Evolutionary conservation across 2,797 vertebrate species (phyloP), one percentile per base, ranked within the genome.

Genomic region (Lutjanus argentimaculatus): DNA sequence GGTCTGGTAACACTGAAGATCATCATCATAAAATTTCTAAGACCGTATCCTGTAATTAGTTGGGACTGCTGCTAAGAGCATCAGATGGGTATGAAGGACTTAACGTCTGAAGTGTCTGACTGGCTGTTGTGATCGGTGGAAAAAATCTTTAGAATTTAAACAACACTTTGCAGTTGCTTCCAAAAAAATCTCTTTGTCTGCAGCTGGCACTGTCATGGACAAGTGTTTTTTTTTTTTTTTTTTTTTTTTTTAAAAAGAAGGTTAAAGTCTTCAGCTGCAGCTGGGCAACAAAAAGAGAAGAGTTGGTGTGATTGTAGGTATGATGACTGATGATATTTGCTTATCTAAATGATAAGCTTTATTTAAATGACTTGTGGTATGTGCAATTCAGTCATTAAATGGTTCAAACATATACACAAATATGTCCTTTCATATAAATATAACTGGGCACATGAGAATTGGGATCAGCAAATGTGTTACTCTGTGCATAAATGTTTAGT

Each of bases 21-120:
- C 14, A 25, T 51, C 30, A 42, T n/a, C 42, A 42, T 17, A 21
- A 42, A 10, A 51, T 19, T 42, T 59, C 17, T 21, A 19, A 45
- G n/a, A 19, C 7, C 0, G 15, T 19, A 45, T 73, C 59, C 42
- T 64, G 21, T 55, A 64, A 64, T 73, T n/a, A 73, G 70, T 14
- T 25, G 56, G 45, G 53, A 46, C 53, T 57, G 46, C 42, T 19
- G 67, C 30, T 49, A 51, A 49, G 46, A 71, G 36, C 36, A 14
- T 45, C 49, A 42, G 57, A 51, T n/a, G 43, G 19, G 22, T 16
- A 62, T 22, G 30, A 40, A 52, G 30, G 58, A 22, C 16, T 43
- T 42, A 13, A 25, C 10, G 4, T 8, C 56, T 42, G 13, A 51
- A 52, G 43, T n/a, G 21, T 43, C 19, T 30, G 21, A 61, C 57